Evolutionary conservation across 2,113 vertebrate species (phyloP), one percentile per base, ranked within the genome.

Genomic region (Pelmatolapia mariae): DNA sequence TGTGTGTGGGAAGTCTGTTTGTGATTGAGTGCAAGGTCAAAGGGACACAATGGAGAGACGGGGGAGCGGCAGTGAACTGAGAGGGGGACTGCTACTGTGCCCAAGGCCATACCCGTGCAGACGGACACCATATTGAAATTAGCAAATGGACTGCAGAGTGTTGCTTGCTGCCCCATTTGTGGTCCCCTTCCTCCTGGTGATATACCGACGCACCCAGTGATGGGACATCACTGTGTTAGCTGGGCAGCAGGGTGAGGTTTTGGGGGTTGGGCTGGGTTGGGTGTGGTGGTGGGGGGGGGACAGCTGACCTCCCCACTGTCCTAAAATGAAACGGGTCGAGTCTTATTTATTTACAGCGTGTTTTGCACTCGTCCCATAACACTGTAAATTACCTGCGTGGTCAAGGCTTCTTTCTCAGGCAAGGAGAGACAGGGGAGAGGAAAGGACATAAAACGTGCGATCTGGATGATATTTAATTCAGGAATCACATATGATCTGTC

Each of bases 291-390:
- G 31, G 71, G 9, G 10, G 63, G 18, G 13, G 13, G 10, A 1
- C 10, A 66, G 68, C 76, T 88, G 83, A 87, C 89, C 91, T 56
- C 91, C 91, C 84, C 52, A 71, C 88, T 16, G 31, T 94, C 90
- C 92, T 94, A 95, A 96, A 96, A 95, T 87, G 90, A 95, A 96
- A 96, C 90, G 92, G 94, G 90, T 95, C 29, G 90, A 91, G 94
- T 93, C 94, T 95, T 96, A 96, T 97, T 96, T 97, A 97, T 97
- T 97, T 97, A 97, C 96, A 95, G 95, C 95, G 91, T 96, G 96
- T 96, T 97, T 96, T 96, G 94, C 94, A 87, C 96, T 95, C 93
- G 91, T 96, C 95, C 94, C 96, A 96, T 96, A 97, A 97, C 96
- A 97, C 95, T 96, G 95, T 97, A 97, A 96, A 97, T 97, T 96